These are phyloP conservation scores for Epizoanthus stellaris DNA, from an alignment of 92 coral and sea anemone genomes.

Conservation along the genomic window DNA sequence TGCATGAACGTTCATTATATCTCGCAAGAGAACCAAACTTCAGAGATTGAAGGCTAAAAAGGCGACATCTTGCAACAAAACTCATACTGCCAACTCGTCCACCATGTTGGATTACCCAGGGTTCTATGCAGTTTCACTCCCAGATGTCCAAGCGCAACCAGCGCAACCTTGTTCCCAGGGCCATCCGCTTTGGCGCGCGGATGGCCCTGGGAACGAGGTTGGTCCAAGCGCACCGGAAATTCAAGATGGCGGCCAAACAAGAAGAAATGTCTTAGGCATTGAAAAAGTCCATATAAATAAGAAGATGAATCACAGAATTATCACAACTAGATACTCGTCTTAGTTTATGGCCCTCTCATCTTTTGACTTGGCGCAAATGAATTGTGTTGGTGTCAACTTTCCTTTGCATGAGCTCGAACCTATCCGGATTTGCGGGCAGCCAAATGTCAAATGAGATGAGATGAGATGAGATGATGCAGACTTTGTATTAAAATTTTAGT, in stretches of 20 bases:
- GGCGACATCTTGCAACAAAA: conserved; percentile 36
- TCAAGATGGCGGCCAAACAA: conserved; percentile 59
- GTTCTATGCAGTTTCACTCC: conserved; percentile 50
- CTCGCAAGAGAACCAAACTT: neutral
- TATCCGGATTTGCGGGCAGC: too few species aligned
- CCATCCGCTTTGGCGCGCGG: too few species aligned
- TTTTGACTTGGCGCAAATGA: neutral
- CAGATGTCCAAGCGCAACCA: conserved; percentile 49
- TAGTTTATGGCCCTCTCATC: too few species aligned
- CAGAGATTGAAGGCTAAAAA: conserved; percentile 14
- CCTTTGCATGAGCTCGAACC: neutral
- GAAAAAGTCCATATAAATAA: too few species aligned
- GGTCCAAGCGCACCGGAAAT: conserved; percentile 42
- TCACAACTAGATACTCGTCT: too few species aligned
- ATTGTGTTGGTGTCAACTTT: neutral
- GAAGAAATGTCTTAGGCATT: neutral
- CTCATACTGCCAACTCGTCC: conserved; percentile 40
- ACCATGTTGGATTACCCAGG: conserved; percentile 83
- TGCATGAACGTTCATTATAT: neutral
- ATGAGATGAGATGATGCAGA: too few species aligned
- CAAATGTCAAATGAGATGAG: too few species aligned
- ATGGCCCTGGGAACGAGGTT: too few species aligned
- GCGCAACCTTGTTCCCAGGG: too few species aligned
- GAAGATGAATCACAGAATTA: too few species aligned
- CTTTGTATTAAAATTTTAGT: too few species aligned